A percentile compares a stretch with the other conserved stretches of the same genome.
phyloP scores from a whole-genome alignment of 1,140 invertebrate species.

The Aporrectodea caliginosa region DNA sequence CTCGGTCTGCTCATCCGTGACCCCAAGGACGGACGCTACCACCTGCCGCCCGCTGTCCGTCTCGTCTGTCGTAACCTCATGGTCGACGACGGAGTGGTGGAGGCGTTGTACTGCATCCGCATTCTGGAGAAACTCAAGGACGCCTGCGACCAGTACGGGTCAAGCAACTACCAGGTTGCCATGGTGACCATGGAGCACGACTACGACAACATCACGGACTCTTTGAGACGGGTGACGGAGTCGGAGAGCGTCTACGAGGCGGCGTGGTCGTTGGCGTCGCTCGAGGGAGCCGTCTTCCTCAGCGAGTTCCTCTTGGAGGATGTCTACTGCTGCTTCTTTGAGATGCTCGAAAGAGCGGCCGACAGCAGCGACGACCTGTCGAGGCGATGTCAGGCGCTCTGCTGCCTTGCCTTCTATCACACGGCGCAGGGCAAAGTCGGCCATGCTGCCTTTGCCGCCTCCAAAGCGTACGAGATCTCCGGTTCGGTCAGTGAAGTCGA shows the following conservation, averaged over 20 bases:
- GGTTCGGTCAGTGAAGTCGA: background rate
- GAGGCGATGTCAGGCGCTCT: constrained; percentile 7
- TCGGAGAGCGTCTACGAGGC: constrained; percentile 12
- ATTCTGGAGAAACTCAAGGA: background rate
- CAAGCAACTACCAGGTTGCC: background rate
- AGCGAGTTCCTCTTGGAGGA: constrained; percentile 3
- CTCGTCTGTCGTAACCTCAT: background rate
- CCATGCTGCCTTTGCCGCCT: background rate
- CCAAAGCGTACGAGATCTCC: constrained; percentile 5
- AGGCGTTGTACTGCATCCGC: background rate
- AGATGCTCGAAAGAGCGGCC: background rate
- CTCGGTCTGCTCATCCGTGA: background rate
- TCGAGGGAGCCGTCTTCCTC: constrained; percentile 21
- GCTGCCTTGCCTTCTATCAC: constrained; percentile 5
- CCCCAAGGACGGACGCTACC: background rate
- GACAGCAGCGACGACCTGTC: background rate
- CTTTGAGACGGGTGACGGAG: background rate
- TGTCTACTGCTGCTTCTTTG: background rate
- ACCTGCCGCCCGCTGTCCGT: background rate
- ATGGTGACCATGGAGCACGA: background rate
- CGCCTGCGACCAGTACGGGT: background rate
- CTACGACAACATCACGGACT: constrained; percentile 4
- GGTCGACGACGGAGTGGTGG: background rate
- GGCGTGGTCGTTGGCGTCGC: constrained; percentile 8
- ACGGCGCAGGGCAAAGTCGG: background rate